phyloP scores from a whole-genome alignment of 2,888 invertebrate genomes.

The Sminthurides aquaticus region DNA sequence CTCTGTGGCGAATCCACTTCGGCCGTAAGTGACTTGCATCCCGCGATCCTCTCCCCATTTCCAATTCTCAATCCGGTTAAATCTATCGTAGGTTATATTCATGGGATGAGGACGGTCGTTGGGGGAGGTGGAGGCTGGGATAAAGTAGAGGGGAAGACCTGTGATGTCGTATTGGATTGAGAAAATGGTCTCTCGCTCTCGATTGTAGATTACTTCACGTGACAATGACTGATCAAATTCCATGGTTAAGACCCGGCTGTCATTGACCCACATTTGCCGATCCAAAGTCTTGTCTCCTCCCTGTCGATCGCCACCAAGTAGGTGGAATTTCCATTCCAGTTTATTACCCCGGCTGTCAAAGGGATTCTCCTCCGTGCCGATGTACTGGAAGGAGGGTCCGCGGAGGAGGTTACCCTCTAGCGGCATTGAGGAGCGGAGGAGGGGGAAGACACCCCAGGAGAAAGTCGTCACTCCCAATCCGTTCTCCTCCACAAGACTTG shows the following conservation, averaged over 20 bases:
- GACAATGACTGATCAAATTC: slow-evolving; percentile 88
- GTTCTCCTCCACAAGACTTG: slow-evolving; percentile 35
- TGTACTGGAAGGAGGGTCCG: slow-evolving; percentile 38
- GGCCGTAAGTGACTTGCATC: slow-evolving; percentile 71
- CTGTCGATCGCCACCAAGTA: slow-evolving; percentile 39
- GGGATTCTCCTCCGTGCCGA: slow-evolving; percentile 30
- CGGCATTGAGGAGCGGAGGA: slow-evolving; percentile 37
- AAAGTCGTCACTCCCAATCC: slow-evolving; percentile 34
- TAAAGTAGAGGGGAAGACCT: slow-evolving; percentile 78
- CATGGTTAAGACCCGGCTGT: slow-evolving; percentile 76
- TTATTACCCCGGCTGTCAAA: slow-evolving; percentile 31
- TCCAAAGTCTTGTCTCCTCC: slow-evolving; percentile 40
- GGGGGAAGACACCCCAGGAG: slow-evolving; percentile 41
- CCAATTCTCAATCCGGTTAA: slow-evolving; percentile 82
- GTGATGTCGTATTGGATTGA: slow-evolving; percentile 81
- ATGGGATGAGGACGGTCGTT: slow-evolving; percentile 66
- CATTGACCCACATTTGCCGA: slow-evolving; percentile 64
- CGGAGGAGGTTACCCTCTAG: slow-evolving; percentile 41
- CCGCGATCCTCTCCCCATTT: slow-evolving; percentile 80
- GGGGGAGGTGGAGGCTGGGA: slow-evolving; percentile 53
- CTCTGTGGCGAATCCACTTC: slow-evolving; percentile 78
- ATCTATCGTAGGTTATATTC: slow-evolving; percentile 79
- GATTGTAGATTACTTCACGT: slow-evolving; percentile 81
- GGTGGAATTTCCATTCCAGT: slow-evolving; percentile 42
- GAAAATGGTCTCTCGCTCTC: slow-evolving; percentile 70